Evolutionary conservation across 2,888 invertebrate species (phyloP).

Genomic region (Oligia latruncula): DNA sequence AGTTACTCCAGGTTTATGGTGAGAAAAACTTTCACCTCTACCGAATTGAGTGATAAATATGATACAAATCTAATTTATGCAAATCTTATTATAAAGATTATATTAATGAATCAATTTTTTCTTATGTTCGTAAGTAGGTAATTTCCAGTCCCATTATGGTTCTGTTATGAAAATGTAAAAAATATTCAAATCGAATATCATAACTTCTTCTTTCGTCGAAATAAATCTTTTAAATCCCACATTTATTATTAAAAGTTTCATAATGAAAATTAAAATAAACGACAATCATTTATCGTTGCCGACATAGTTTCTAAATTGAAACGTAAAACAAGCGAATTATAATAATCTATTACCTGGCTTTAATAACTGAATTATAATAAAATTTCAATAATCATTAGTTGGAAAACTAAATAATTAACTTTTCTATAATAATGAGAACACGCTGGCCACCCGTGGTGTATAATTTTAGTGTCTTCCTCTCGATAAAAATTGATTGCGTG

Average conservation of each 20-base stretch:
- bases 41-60: slow-evolving; percentile 50
- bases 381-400: slow-evolving; percentile 60
- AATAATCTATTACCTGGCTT: slow-evolving; percentile 47
- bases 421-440: slow-evolving; percentile 45
- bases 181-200: slow-evolving; percentile 61
- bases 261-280: slow-evolving; percentile 63
- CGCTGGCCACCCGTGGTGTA: slow-evolving; percentile 79
- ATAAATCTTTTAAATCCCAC: slow-evolving; percentile 62
- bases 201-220: slow-evolving; percentile 47
- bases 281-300: slow-evolving; percentile 48
- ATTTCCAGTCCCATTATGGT: slow-evolving; percentile 58
- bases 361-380: slow-evolving; percentile 55
- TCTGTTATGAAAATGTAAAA: slow-evolving; percentile 51
- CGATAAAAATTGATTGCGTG: slow-evolving; percentile 84
- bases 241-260: slow-evolving; percentile 50
- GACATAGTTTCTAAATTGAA: slow-evolving; percentile 54
- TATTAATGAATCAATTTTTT: slow-evolving; percentile 56
- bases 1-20: slow-evolving; percentile 11
- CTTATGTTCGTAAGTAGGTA: slow-evolving; percentile 48
- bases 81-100: slow-evolving; percentile 37
- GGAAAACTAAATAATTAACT: slow-evolving; percentile 63
- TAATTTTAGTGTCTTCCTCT: slow-evolving; percentile 75
- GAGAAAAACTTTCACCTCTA: slow-evolving; percentile 48
- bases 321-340: slow-evolving; percentile 59
- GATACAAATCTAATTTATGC: slow-evolving; percentile 50